Evolutionary conservation across 2,113 vertebrate species (phyloP), one percentile per base, ranked within the genome.

Genomic region (Corydoras sp.): DNA sequence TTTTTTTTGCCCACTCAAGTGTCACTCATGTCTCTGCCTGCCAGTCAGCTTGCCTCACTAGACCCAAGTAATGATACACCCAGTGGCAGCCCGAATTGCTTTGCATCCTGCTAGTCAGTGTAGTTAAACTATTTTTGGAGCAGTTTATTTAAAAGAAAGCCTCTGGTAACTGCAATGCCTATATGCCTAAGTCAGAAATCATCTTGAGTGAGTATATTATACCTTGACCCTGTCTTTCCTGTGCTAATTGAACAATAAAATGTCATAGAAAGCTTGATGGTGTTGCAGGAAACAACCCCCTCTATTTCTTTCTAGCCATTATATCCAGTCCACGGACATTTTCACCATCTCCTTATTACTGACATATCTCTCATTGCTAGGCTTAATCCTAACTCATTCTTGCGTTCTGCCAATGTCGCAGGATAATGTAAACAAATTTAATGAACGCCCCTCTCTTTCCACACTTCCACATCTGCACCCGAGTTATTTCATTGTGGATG

Each of bases 371-470:
- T 77, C 76, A 68, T 76, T 65, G 70, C 69, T 58, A 56, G 65
- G 70, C 58, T 53, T 58, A 48, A 43, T 77, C 65, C 70, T 55
- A 15, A 18, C 14, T 35, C 51, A 15, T 53, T n/a, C 31, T 13
- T 50, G 24, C 13, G 51, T 75, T 71, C 66, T 68, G 59, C 48
- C 48, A 29, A 69, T 35, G 54, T 59, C 35, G 30, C 61, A 15
- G 62, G 49, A 68, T 72, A 75, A 79, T 70, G 72, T 79, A 72
- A 81, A 78, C 71, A 72, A 72, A 74, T 77, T 68, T 77, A 73
- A 78, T 71, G 73, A 76, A 76, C 54, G 55, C 59, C 30, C 55
- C 10, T 60, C 58, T 62, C 70, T 68, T 59, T 24, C 64, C 30
- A 35, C 43, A 29, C 49, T 60, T 71, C 69, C 50, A 18, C 15